A percentile compares a stretch with the other conserved stretches of the same genome.
These are phyloP conservation scores for Tetragonisca angustula DNA, from an alignment of 2,888 invertebrate genomes.

Conservation along the genomic window DNA sequence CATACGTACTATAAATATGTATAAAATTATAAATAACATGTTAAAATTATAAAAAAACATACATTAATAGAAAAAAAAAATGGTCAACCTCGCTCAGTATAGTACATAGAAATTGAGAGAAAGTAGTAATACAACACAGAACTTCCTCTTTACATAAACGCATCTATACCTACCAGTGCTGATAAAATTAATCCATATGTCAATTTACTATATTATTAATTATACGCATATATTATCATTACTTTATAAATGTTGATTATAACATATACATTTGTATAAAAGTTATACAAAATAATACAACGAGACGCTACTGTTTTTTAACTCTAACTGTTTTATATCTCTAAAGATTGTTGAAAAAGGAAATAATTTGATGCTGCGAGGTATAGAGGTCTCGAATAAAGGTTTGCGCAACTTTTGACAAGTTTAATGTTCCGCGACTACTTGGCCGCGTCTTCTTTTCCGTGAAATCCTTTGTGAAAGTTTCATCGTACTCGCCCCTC, in stretches of 20 bases:
- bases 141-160: conserved; percentile 16
- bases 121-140: conserved; percentile 19
- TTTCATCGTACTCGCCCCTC: not conserved
- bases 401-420: conserved; percentile 22
- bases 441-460: conserved; percentile 15
- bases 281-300: not conserved
- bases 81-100: conserved; percentile 25
- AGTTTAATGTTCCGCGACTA: not conserved
- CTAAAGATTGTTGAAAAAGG: not conserved
- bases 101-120: conserved; percentile 6
- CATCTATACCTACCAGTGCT: conserved; percentile 46
- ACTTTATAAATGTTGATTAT: not conserved
- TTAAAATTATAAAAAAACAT: not conserved
- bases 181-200: not conserved
- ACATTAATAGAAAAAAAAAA: not conserved
- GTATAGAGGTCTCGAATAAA: conserved; percentile 45
- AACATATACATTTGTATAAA: not conserved
- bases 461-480: conserved; percentile 12
- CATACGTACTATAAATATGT: no score
- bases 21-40: not conserved
- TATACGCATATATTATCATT: not conserved
- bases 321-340: no score
- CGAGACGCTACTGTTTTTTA: not conserved
- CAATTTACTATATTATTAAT: not conserved
- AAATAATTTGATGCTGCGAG: conserved; percentile 13